Percentiles rank a stretch among this genome's conserved stretches.
Evolutionary conservation across 2,113 vertebrate genomes (phyloP).

Genomic region (Psettodes erumei): DNA sequence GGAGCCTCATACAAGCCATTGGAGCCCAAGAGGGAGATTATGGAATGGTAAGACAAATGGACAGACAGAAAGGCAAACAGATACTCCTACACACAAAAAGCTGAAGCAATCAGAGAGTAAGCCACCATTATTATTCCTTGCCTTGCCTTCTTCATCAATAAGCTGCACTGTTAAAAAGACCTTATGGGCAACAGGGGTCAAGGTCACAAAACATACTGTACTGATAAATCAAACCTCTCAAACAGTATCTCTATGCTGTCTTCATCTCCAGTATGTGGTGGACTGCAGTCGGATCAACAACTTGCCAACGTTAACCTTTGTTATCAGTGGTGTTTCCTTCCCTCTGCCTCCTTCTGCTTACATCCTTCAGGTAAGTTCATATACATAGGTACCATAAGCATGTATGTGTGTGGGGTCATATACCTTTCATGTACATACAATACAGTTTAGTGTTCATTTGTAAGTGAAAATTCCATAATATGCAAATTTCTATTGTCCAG

Average conservation of each 20-base stretch:
- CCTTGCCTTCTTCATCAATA: background rate
- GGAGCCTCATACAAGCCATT: slow-evolving; percentile 69
- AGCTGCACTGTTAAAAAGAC: background rate
- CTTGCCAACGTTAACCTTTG: slow-evolving; percentile 76
- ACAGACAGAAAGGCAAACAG: background rate
- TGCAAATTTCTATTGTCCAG: slow-evolving; percentile 11
- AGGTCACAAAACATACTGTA: background rate
- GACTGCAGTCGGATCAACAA: slow-evolving; percentile 64
- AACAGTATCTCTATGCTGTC: background rate
- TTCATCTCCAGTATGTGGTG: slow-evolving; percentile 69
- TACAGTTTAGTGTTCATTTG: background rate
- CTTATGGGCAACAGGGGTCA: background rate
- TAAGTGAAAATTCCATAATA: background rate
- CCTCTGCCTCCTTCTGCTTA: slow-evolving; percentile 74
- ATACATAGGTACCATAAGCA: background rate
- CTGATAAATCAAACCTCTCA: background rate
- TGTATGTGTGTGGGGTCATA: background rate
- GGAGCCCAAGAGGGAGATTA: slow-evolving; percentile 71
- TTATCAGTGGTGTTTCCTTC: slow-evolving; percentile 62
- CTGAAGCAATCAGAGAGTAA: background rate
- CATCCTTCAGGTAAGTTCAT: slow-evolving; percentile 51
- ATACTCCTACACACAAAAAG: background rate
- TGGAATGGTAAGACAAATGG: slow-evolving; percentile 63
- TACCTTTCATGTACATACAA: background rate
- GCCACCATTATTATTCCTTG: background rate